Base-by-base conservation (phyloP, 2,113 vertebrate genomes). In the Crypturellus undulatus region DNA sequence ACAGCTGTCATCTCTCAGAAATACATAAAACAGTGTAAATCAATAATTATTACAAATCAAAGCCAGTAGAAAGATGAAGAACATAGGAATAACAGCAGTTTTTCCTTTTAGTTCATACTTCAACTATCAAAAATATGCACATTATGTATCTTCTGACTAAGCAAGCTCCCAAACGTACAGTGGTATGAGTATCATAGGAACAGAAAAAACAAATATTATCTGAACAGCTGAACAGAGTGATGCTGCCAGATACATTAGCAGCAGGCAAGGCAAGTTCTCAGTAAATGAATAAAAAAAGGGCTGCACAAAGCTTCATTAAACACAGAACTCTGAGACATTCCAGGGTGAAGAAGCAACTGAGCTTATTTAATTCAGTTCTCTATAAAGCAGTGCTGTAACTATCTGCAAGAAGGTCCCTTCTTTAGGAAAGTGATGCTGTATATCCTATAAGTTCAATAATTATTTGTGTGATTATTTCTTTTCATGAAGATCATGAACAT, bases 101-200 rank as follows among this genome's bases (percentile, higher is more conserved):
- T 65, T 52, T 81, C 21, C 51, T 82, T 83, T 52, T 34, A 71
- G 84, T 26, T 45, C 34, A 9, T 32, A 58, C 32, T 30, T 58
- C 54, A 56, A 30, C 54, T 56, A 56, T 18, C 68, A 49, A 70
- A 79, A 67, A 43, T 79, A 49, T 52, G 32, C 34, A 76, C 72
- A 60, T 42, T 54, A 4, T 67, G 21, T 65, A 15, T 67, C 54
- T 89, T 73, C 62, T 71, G 24, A 89, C 65, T 30, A 52, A 78
- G 84, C 52, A 58, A 58, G 65, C 70, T 89, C 84, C 73, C 84
- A 91, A 54, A 59, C 13, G 51, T 75, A 7, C 47, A 30, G 52
- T 73, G 84, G 87, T 81, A 77, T 60, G 87, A 80, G 92, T 84
- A 64, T 63, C 92, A 82, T 36, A 91, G 92, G 88, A 95, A 93